These are phyloP conservation scores for Mythimna vitellina DNA, from an alignment of 2,888 invertebrate species.

Conservation along the genomic window DNA sequence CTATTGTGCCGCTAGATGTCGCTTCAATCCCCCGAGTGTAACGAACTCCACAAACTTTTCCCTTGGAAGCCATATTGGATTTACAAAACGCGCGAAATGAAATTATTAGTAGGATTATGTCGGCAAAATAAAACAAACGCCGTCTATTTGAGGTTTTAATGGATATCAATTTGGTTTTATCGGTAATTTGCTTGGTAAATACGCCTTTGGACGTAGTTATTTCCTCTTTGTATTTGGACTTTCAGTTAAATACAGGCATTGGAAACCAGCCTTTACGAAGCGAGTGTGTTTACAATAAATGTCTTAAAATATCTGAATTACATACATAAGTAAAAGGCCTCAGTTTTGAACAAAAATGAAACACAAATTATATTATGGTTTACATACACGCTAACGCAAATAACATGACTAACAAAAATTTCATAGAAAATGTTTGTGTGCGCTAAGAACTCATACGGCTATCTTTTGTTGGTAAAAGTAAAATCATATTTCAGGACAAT, in stretches of 20 bases:
- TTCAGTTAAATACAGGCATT: neutral
- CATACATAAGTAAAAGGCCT: slow-evolving; percentile 1
- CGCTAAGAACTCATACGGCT: slow-evolving; percentile 26
- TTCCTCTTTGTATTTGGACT: neutral
- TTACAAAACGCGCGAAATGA: slow-evolving; percentile 66
- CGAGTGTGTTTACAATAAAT: neutral
- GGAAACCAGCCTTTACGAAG: neutral
- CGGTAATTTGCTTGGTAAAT: slow-evolving; percentile 32
- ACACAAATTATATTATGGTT: slow-evolving; percentile 20
- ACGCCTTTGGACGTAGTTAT: slow-evolving; percentile 12
- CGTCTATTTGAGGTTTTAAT: slow-evolving; percentile 43
- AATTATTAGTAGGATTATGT: slow-evolving; percentile 65
- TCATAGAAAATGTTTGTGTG: slow-evolving; percentile 38
- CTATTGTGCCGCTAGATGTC: slow-evolving; percentile 61
- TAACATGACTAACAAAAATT: slow-evolving; percentile 34
- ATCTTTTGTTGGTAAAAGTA: slow-evolving; percentile 29
- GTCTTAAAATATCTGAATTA: slow-evolving; percentile 6
- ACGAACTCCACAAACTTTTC: slow-evolving; percentile 61
- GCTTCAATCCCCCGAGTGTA: slow-evolving; percentile 56
- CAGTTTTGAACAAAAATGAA: slow-evolving; percentile 16
- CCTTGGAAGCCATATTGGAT: slow-evolving; percentile 71
- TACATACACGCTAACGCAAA: slow-evolving; percentile 40
- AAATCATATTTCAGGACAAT: slow-evolving; percentile 47
- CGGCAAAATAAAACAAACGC: slow-evolving; percentile 63
- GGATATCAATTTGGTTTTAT: slow-evolving; percentile 39